These are phyloP conservation scores for Drosophila robusta DNA, from an alignment of 2,888 invertebrate species.

Conservation along the genomic window DNA sequence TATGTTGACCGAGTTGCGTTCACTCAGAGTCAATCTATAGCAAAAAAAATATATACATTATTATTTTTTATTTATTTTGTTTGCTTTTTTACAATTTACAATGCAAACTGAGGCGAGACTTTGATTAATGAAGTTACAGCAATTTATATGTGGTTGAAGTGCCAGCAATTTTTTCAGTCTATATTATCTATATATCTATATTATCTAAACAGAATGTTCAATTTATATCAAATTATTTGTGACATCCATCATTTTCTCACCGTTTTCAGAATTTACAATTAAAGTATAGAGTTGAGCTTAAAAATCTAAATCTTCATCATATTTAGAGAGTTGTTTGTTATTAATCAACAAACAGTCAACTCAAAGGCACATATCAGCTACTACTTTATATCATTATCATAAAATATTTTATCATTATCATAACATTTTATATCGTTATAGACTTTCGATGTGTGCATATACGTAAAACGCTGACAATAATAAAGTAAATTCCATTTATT, in stretches of 20 bases:
- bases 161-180: too few species aligned
- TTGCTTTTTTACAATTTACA: constrained; percentile 26
- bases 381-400: neutral
- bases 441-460: constrained; percentile 27
- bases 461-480: constrained; percentile 53
- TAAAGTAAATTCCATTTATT: constrained; percentile 71
- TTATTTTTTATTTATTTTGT: constrained; percentile 22
- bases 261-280: too few species aligned
- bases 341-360: too few species aligned
- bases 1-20: constrained; percentile 68
- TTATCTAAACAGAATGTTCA: too few species aligned
- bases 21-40: constrained; percentile 23
- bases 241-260: too few species aligned
- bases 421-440: constrained; percentile 20
- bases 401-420: constrained; percentile 22
- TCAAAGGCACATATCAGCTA: too few species aligned
- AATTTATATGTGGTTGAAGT: constrained; percentile 5
- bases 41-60: constrained; percentile 21
- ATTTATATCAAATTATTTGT: too few species aligned
- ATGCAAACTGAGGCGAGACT: constrained; percentile 28
- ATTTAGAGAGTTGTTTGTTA: too few species aligned
- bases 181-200: too few species aligned
- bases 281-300: too few species aligned
- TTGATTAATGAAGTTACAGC: constrained; percentile 24
- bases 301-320: too few species aligned